A percentile compares a stretch with the other conserved stretches of the same genome.
Conservation (phyloP, 53 echinoderm and acorn worm species). For the Astropecten irregularis region DNA sequence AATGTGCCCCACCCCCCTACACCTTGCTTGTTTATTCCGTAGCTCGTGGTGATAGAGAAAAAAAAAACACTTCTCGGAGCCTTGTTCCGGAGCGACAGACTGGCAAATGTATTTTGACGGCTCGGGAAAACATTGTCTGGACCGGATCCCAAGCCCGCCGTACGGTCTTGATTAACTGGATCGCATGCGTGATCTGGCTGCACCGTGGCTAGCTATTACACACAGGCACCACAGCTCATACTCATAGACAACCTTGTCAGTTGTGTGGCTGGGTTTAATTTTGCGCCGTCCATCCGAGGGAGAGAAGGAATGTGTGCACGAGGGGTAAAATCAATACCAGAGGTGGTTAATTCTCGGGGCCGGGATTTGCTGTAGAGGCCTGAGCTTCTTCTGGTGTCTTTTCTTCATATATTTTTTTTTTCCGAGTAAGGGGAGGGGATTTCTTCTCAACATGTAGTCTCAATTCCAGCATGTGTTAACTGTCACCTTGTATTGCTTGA, state of each 20-base stretch:
- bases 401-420: no score
- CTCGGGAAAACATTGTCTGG: constrained; percentile 23
- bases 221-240: neutral
- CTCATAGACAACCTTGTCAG: neutral
- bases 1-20: no score
- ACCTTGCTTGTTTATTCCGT: no score
- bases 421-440: no score
- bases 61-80: no score
- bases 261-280: neutral
- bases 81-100: no score
- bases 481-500: constrained; percentile 20
- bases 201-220: neutral
- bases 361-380: neutral
- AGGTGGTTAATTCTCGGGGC: constrained; percentile 31
- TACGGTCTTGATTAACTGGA: constrained; percentile 15
- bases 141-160: neutral
- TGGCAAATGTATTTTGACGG: constrained; percentile 20
- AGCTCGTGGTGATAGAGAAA: no score
- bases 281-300: neutral
- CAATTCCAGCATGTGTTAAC: neutral
- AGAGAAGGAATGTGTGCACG: neutral
- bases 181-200: neutral
- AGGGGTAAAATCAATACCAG: constrained; percentile 26
- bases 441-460: neutral
- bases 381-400: neutral